Percentiles rank a stretch among this genome's conserved stretches.
Conservation (phyloP, 2,888 invertebrate genomes). For the Diachrysia chrysitis region DNA sequence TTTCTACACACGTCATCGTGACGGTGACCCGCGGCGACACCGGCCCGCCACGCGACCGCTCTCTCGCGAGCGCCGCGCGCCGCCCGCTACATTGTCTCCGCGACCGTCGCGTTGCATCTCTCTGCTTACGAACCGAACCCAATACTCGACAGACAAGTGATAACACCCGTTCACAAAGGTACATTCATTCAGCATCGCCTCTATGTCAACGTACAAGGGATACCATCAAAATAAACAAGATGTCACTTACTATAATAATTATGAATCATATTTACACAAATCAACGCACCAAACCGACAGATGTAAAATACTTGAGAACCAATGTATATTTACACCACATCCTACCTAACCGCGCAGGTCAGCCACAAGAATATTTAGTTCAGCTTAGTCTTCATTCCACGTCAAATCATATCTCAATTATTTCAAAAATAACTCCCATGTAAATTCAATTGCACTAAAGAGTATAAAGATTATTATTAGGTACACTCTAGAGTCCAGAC, state of each 20-base stretch:
- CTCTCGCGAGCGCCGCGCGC: conserved; percentile 8
- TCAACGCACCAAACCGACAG: background rate
- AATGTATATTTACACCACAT: no score
- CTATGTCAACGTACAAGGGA: background rate
- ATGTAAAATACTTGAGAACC: background rate
- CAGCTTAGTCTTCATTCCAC: conserved; percentile 6
- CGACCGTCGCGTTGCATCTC: conserved; percentile 13
- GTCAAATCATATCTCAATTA: conserved; percentile 5
- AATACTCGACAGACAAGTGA: background rate
- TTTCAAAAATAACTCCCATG: conserved; percentile 29
- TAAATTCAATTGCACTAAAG: conserved; percentile 21
- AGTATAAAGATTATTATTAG: conserved; percentile 11
- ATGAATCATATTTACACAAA: background rate
- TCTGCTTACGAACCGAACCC: background rate
- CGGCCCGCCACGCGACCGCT: conserved; percentile 50
- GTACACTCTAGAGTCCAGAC: conserved; percentile 26
- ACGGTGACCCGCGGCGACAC: conserved; percentile 45
- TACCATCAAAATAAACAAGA: background rate
- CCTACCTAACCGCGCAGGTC: background rate
- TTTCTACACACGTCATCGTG: conserved; percentile 72
- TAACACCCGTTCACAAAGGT: background rate
- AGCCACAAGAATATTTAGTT: background rate
- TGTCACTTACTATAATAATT: background rate
- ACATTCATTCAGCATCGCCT: background rate
- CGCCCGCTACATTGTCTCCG: conserved; percentile 9